phyloP scores from a whole-genome alignment of 2,888 invertebrate species.

The Stenichneumon culpator region DNA sequence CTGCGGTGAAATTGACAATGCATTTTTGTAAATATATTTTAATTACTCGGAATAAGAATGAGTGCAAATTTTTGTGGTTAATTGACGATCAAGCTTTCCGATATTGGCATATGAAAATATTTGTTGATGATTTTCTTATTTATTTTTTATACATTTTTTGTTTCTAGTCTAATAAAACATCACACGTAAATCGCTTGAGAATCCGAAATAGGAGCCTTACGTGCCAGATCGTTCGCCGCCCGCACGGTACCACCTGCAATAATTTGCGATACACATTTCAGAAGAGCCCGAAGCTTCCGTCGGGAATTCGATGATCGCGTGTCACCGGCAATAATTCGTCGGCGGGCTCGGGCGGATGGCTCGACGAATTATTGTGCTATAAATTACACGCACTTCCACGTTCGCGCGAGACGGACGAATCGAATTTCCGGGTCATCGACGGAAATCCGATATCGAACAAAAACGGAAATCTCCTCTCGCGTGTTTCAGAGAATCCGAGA shows the following conservation, averaged over 20 bases:
- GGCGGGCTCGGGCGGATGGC: background rate
- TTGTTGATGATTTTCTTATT: background rate
- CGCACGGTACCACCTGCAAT: constrained; percentile 81
- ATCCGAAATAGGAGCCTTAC: constrained; percentile 76
- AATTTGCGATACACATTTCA: constrained; percentile 75
- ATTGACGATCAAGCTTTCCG: constrained; percentile 6
- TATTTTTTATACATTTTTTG: constrained; percentile 5
- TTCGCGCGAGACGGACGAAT: no score
- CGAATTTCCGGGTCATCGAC: no score
- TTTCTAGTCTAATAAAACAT: constrained; percentile 37
- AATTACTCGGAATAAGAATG: background rate
- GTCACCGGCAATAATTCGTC: background rate
- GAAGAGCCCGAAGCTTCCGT: constrained; percentile 24
- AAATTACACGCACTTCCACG: no score
- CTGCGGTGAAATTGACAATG: background rate
- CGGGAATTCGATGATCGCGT: background rate
- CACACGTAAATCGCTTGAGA: constrained; percentile 67
- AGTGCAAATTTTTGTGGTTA: constrained; percentile 5
- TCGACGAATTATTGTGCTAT: background rate
- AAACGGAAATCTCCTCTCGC: no score
- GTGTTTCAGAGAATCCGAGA: no score
- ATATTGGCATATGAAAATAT: background rate
- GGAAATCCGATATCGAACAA: no score
- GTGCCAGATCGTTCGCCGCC: constrained; percentile 80
- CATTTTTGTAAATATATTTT: background rate